Conservation (phyloP, 1,140 invertebrate genomes). For the Ylistrum balloti region DNA sequence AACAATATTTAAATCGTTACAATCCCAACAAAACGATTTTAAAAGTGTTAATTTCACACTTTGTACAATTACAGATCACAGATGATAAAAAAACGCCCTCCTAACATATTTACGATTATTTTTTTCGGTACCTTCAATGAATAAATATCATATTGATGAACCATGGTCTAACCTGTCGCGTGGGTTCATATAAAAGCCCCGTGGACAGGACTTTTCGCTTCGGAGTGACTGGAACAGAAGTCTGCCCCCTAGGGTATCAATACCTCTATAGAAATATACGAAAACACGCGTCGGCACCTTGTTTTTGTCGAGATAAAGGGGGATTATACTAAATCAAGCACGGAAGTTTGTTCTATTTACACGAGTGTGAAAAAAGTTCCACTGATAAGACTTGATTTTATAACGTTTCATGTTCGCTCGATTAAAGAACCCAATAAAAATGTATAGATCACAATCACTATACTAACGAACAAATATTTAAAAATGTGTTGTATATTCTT, state of each 20-base stretch:
- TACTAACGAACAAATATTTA: not conserved
- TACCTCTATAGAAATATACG: not conserved
- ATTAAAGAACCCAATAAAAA: not conserved
- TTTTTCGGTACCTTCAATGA: conserved; percentile 27
- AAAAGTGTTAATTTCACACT: not conserved
- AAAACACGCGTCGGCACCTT: not conserved
- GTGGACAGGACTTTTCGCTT: not conserved
- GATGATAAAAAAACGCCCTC: not conserved
- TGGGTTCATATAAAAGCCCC: not conserved
- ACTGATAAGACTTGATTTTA: not conserved
- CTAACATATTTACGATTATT: not conserved
- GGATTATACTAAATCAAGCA: not conserved
- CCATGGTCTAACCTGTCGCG: not conserved
- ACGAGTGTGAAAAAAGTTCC: not conserved
- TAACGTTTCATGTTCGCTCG: not conserved
- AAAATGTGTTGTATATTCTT: too few relatives aligned
- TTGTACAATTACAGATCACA: not conserved
- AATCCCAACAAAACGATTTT: not conserved
- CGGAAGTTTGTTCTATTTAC: not conserved
- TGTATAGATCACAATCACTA: not conserved
- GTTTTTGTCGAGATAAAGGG: not conserved
- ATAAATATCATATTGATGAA: not conserved
- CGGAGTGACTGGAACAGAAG: not conserved
- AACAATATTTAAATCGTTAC: not conserved
- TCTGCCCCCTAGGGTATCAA: not conserved